These are phyloP conservation scores for Lophius americanus DNA, from an alignment of 2,797 vertebrate species.

Conservation along the genomic window DNA sequence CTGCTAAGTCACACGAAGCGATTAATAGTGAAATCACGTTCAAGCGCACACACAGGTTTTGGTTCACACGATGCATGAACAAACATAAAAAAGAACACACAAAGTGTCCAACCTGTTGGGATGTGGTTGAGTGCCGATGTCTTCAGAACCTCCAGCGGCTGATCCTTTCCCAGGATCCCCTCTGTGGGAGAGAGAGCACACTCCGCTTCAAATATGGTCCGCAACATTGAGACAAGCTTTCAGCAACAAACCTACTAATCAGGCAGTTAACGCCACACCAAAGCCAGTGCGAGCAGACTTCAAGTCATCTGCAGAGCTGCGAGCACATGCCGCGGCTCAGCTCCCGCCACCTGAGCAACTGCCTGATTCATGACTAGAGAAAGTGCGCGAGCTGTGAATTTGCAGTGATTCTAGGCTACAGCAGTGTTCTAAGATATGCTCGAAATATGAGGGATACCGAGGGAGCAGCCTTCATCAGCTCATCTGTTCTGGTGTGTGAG, in stretches of 20 bases:
- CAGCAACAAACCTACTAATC: conserved; percentile 31
- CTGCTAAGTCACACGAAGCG: conserved; percentile 62
- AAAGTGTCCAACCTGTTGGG: conserved; percentile 89
- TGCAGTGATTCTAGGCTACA: conserved; percentile 21
- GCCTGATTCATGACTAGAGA: conserved; percentile 49
- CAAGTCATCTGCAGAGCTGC: conserved; percentile 58
- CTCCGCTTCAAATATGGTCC: conserved; percentile 81
- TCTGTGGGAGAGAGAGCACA: conserved; percentile 87
- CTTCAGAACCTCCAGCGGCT: conserved; percentile 91
- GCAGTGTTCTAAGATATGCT: conserved; percentile 28
- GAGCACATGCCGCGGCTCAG: conserved; percentile 24
- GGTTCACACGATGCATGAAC: conserved; percentile 8
- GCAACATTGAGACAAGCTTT: conserved; percentile 71
- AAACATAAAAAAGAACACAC: conserved; percentile 13
- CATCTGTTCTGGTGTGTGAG: conserved; percentile 38
- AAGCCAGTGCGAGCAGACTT: conserved; percentile 40
- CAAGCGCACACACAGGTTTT: conserved; percentile 1
- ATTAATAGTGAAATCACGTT: conserved; percentile 66
- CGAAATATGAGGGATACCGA: conserved; percentile 32
- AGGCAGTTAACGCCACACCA: conserved; percentile 25
- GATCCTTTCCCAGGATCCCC: conserved; percentile 93
- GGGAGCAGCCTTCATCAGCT: conserved; percentile 56
- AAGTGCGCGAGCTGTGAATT: not conserved
- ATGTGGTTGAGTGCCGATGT: conserved; percentile 93
- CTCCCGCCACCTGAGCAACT: conserved; percentile 36